Conservation (phyloP, 1,140 invertebrate species). For the Hycleus cichorii region DNA sequence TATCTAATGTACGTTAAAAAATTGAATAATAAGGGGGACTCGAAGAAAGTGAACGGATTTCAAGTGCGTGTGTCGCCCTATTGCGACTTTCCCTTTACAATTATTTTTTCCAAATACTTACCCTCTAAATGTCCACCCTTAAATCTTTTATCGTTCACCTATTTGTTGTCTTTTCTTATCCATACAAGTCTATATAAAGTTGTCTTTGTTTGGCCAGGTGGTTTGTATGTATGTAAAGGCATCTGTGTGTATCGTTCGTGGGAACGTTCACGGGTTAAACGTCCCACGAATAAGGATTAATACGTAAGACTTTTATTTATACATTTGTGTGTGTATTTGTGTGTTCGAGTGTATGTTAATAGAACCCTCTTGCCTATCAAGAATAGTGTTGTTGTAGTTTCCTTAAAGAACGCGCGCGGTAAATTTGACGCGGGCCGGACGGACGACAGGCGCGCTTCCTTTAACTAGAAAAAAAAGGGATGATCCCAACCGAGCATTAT, state of each 20-base stretch:
- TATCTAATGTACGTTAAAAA: too few relatives aligned
- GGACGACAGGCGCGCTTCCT: conserved; percentile 13
- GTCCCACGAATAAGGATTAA: conserved; percentile 11
- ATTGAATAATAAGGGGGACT: too few relatives aligned
- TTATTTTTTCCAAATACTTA: too few relatives aligned
- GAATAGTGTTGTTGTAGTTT: conserved; percentile 15
- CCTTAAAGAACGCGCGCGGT: conserved; percentile 5
- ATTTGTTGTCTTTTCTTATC: too few relatives aligned
- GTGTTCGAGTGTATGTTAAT: not conserved
- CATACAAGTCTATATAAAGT: too few relatives aligned
- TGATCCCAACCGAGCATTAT: not conserved
- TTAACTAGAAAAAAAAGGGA: not conserved
- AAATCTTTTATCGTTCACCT: too few relatives aligned
- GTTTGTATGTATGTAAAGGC: conserved; percentile 9
- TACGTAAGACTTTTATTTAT: too few relatives aligned
- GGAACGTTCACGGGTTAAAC: conserved; percentile 17
- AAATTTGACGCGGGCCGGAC: conserved; percentile 17
- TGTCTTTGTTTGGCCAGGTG: not conserved
- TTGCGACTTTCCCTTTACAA: too few relatives aligned
- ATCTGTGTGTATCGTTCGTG: conserved; percentile 20
- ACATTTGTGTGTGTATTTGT: too few relatives aligned
- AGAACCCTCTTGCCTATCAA: conserved; percentile 4
- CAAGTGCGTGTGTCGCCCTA: too few relatives aligned
- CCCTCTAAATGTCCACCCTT: too few relatives aligned
- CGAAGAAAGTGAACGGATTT: too few relatives aligned